phyloP scores from a whole-genome alignment of 2,888 invertebrate species.

The Drosophila imparisetae region DNA sequence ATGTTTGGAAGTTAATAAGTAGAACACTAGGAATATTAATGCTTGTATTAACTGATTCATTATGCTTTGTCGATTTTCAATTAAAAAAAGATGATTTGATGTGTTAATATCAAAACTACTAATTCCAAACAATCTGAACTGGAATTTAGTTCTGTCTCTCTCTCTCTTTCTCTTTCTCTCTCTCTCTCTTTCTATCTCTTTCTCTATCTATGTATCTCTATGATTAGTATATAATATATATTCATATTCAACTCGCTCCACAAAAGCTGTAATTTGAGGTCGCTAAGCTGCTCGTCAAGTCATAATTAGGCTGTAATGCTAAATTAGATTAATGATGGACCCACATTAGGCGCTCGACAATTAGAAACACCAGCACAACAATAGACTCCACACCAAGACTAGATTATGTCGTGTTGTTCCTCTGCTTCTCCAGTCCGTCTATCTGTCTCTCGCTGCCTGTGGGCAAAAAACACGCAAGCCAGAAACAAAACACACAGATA shows the following conservation, averaged over 20 bases:
- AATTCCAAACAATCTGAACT: background rate
- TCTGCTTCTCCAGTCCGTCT: conserved; percentile 7
- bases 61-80: background rate
- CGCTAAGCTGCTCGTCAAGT: conserved; percentile 18
- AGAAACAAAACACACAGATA: conserved; percentile 22
- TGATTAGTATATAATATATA: background rate
- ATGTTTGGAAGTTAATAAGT: background rate
- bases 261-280: conserved; percentile 16
- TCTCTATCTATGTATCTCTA: background rate
- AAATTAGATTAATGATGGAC: conserved; percentile 77
- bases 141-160: background rate
- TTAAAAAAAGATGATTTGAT: background rate
- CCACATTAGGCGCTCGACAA: conserved; percentile 48
- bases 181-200: background rate
- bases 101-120: background rate
- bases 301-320: conserved; percentile 64
- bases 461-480: conserved; percentile 57
- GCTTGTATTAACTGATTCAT: background rate
- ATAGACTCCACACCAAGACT: conserved; percentile 27
- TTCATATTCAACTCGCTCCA: conserved; percentile 1
- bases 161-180: no score
- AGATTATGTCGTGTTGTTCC: conserved; percentile 39
- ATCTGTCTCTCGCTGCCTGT: conserved; percentile 5
- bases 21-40: background rate
- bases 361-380: conserved; percentile 34